These are phyloP conservation scores for Zophobas morio DNA, from an alignment of 1,140 invertebrate species.

Conservation along the genomic window DNA sequence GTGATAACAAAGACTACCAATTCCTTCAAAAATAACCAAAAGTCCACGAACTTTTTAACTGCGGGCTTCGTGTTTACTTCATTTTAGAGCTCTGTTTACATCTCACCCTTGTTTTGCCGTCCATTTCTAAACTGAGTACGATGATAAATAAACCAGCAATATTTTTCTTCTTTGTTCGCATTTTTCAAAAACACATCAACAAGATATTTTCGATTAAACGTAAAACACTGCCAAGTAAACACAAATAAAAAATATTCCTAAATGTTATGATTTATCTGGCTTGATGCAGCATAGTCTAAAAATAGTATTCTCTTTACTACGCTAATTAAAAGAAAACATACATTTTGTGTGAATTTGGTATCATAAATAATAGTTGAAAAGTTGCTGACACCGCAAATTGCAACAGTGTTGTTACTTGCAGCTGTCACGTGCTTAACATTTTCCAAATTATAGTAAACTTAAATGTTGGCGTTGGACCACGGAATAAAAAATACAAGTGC, in stretches of 20 bases:
- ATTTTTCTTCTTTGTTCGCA: background rate
- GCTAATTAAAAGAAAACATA: too few species aligned
- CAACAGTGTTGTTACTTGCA: constrained; percentile 4
- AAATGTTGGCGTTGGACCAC: constrained; percentile 1
- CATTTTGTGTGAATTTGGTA: too few species aligned
- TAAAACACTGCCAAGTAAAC: background rate
- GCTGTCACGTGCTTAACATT: constrained; percentile 4
- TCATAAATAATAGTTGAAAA: too few species aligned
- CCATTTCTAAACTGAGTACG: background rate
- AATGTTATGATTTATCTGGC: background rate
- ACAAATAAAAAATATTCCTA: background rate
- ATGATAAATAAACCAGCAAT: background rate
- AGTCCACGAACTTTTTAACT: too few species aligned
- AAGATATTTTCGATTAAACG: background rate
- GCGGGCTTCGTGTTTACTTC: too few species aligned
- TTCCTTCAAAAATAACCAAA: too few species aligned
- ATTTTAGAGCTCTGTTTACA: too few species aligned
- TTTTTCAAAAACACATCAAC: background rate
- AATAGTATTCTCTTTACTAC: too few species aligned
- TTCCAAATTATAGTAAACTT: constrained; percentile 1
- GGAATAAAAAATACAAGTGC: constrained; percentile 17
- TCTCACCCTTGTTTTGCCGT: too few species aligned
- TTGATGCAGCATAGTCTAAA: background rate
- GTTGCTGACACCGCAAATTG: background rate
- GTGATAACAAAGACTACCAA: too few species aligned